Percentiles rank a stretch among this genome's conserved stretches.
Conservation (phyloP, 2,888 invertebrate species). For the Priocnemis perturbator region DNA sequence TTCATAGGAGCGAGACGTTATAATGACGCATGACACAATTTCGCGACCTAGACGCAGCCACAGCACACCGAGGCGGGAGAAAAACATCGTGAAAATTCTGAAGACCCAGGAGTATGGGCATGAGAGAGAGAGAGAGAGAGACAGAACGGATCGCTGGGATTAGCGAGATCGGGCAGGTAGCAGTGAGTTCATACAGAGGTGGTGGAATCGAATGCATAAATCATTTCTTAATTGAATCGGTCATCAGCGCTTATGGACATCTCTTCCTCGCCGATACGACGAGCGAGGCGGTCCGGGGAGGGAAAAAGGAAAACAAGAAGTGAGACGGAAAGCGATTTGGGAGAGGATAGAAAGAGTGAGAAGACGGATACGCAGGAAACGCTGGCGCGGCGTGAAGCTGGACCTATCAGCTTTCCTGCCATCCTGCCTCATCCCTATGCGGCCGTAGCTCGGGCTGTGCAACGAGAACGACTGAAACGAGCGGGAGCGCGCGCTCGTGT, state of each 20-base stretch:
- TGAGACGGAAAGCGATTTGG: too few species aligned
- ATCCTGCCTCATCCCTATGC: constrained; percentile 13
- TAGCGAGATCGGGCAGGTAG: constrained; percentile 21
- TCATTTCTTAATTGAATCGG: too few species aligned
- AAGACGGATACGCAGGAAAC: constrained; percentile 1
- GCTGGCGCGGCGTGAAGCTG: constrained; percentile 3
- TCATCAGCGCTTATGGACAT: too few species aligned
- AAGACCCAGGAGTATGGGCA: not conserved
- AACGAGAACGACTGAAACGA: constrained; percentile 16
- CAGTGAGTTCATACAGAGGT: not conserved
- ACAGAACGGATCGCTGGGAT: constrained; percentile 26
- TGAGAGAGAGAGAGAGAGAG: constrained; percentile 6
- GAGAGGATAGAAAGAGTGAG: too few species aligned
- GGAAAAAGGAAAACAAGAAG: too few species aligned
- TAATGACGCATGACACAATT: too few species aligned
- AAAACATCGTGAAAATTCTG: too few species aligned
- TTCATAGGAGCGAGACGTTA: too few species aligned
- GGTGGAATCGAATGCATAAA: not conserved
- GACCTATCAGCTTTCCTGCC: constrained; percentile 1
- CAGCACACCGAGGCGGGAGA: too few species aligned
- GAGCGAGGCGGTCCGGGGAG: too few species aligned
- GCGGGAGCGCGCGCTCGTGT: constrained; percentile 14
- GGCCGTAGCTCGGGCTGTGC: not conserved
- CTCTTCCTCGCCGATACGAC: too few species aligned
- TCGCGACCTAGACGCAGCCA: too few species aligned